Evolutionary conservation across 1,140 invertebrate species (phyloP), one percentile per base, ranked within the genome.

Genomic region (Halesus radiatus): DNA sequence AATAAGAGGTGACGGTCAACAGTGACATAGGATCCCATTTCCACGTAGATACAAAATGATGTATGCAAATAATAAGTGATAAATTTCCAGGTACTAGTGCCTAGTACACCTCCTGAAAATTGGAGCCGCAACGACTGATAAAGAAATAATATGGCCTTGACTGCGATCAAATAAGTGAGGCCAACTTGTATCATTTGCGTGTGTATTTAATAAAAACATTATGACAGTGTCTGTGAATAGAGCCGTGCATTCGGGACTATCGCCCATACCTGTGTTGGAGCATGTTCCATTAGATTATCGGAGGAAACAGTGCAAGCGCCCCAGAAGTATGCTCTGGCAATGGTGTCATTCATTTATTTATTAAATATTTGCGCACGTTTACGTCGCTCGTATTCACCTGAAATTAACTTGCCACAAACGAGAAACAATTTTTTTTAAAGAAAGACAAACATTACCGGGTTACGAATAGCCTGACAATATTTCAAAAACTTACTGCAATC

Each of bases 111-210:
- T 50, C 68, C 75, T 26, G 74, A 81, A 81, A 81, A 81, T 60
- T 79, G 72, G 76, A 75, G 58, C 80, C 26, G 23, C 60, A 68
- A 15, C 50, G 58, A 68, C 76, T 81, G 80, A 81, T 81, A 81
- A 81, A 81, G 80, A 81, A 81, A 79, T 81, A 64, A 60, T 68
- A 50, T 75, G 80, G 77, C 80, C 80, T 81, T 81, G 80, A 52
- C 20, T 64, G 3, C 76, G 72, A 81, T 78, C 75, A 78, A 78
- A 78, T 72, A 79, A 64, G 26, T 74, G 66, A 32, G 58, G 32
- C 68, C 68, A 72, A 72, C 50, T 53, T 72, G 22, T 72, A 53
- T 50, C 15, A 72, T 72, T 52, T 72, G 68, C 68, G 68, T 32
- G 20, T 52, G 74, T 76, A 76, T 60, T 76, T 52, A 50, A 37